Evolutionary conservation across 2,113 vertebrate species (phyloP).

Genomic region (Hippocampus mohnikei): DNA sequence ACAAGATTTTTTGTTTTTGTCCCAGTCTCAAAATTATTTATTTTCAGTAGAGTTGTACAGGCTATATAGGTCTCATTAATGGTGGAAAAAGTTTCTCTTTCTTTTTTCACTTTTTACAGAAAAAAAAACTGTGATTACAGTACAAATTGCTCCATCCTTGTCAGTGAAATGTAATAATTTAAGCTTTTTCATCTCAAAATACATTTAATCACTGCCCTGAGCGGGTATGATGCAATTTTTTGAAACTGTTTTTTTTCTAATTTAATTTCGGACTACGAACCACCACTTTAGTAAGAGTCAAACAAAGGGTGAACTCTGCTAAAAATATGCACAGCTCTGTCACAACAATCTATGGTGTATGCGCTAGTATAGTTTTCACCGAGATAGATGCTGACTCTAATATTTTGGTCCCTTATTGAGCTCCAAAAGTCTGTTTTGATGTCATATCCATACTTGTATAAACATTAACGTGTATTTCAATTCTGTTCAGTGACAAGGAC

Average conservation of each 20-base stretch:
- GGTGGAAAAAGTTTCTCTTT: no score
- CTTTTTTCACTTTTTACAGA: no score
- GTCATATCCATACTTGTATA: background rate
- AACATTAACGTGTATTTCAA: constrained; percentile 4
- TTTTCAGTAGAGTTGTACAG: no score
- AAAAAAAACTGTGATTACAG: no score
- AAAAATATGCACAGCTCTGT: background rate
- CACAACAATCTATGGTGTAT: background rate
- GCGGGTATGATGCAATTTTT: background rate
- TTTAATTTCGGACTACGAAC: background rate
- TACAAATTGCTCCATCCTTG: background rate
- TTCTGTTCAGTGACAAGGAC: constrained; percentile 58
- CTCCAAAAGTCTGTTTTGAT: no score
- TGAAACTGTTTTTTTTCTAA: background rate
- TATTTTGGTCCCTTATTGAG: background rate
- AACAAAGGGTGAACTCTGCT: no score
- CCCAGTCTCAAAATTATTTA: no score
- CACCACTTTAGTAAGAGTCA: background rate
- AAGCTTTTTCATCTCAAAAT: constrained; percentile 2
- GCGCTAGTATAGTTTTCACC: no score
- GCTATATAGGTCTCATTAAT: no score
- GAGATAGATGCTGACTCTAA: background rate
- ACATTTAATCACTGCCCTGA: background rate
- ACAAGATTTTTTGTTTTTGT: no score
- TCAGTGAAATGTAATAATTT: background rate